Evolutionary conservation across 2,888 invertebrate species (phyloP).

Genomic region (Philaethria dido): DNA sequence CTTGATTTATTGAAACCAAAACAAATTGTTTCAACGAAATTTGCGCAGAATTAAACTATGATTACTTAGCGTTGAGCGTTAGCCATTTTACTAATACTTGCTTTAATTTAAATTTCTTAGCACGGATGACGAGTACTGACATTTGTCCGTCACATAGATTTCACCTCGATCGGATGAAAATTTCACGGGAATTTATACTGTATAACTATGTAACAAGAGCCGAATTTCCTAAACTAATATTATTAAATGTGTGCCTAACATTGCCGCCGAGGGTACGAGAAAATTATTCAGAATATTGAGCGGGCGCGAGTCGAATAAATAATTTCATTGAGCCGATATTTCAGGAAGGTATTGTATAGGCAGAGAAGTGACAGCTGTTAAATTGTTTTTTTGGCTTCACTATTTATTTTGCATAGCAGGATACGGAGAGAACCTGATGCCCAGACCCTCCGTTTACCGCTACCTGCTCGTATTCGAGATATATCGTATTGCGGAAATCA

Average conservation of each 20-base stretch:
- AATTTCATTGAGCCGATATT: slow-evolving; percentile 35
- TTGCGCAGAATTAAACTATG: slow-evolving; percentile 11
- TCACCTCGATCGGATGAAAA: too few relatives aligned
- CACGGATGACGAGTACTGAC: slow-evolving; percentile 40
- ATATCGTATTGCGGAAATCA: too few relatives aligned
- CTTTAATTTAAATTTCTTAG: slow-evolving; percentile 50
- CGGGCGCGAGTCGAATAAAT: slow-evolving; percentile 40
- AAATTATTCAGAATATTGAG: slow-evolving; percentile 51
- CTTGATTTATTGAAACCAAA: slow-evolving; percentile 4
- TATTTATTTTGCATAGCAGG: too few relatives aligned
- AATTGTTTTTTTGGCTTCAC: too few relatives aligned
- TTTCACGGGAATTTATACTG: background rate
- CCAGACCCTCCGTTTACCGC: too few relatives aligned
- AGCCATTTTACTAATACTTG: slow-evolving; percentile 19
- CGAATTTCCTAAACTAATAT: background rate
- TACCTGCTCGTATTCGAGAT: too few relatives aligned
- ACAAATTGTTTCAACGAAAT: slow-evolving; percentile 12
- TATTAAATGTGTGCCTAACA: background rate
- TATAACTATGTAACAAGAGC: background rate
- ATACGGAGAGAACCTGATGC: too few relatives aligned
- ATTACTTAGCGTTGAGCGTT: slow-evolving; percentile 21
- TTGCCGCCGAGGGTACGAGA: slow-evolving; percentile 37
- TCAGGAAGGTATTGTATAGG: slow-evolving; percentile 29
- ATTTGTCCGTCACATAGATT: slow-evolving; percentile 20
- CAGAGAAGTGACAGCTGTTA: slow-evolving; percentile 3